Percentiles rank a stretch among this genome's conserved stretches.
These are phyloP conservation scores for Intellagama lesueurii DNA, from an alignment of 2,797 vertebrate species.

Conservation along the genomic window DNA sequence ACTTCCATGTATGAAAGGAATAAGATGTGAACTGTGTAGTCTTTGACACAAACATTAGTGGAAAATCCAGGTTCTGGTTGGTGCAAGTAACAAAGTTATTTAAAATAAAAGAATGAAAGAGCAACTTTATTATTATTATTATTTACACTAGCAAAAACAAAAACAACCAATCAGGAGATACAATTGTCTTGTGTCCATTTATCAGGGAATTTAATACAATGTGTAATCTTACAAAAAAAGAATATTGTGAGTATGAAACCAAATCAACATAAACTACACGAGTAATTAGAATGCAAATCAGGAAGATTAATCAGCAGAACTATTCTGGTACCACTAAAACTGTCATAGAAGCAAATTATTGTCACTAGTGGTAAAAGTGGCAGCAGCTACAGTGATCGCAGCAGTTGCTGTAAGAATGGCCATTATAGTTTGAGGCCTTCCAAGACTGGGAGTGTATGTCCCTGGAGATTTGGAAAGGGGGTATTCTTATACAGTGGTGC, in stretches of 20 bases:
- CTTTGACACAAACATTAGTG: neutral
- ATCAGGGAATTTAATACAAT: neutral
- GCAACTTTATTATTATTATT: neutral
- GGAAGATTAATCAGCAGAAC: neutral
- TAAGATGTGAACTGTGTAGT: neutral
- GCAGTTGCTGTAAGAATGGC: no score
- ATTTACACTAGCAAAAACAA: neutral
- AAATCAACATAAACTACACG: conserved; percentile 5
- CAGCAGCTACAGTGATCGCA: neutral
- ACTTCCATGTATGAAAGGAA: neutral
- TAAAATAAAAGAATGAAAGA: conserved; percentile 4
- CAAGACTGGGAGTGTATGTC: no score
- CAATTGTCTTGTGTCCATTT: neutral
- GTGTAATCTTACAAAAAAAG: neutral
- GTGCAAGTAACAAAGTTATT: neutral
- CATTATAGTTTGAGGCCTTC: no score
- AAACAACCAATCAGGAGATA: neutral
- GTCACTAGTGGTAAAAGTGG: neutral
- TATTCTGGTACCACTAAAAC: neutral
- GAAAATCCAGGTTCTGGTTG: neutral
- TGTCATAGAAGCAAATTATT: neutral
- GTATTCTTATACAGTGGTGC: no score
- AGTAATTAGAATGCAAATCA: conserved; percentile 18
- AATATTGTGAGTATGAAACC: neutral
- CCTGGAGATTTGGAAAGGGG: no score